Percentiles rank a stretch among this genome's conserved stretches.
Evolutionary conservation across 2,113 vertebrate species (phyloP).

Genomic region (Indicator maculatus): DNA sequence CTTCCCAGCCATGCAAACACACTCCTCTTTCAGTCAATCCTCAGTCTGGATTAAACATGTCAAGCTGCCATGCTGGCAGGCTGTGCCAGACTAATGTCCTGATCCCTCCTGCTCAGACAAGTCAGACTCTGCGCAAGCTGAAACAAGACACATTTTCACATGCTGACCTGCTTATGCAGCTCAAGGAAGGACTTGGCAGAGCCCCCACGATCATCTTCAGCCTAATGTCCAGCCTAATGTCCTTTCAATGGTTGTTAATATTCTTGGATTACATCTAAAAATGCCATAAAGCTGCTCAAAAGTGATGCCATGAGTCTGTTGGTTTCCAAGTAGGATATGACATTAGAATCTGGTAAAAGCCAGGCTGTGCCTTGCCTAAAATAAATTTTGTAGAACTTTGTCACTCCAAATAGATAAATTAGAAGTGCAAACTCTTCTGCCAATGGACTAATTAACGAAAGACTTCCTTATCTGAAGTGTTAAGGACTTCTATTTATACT

Average conservation of each 20-base stretch:
- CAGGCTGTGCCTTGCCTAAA: neutral
- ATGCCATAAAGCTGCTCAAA: slow-evolving; percentile 2
- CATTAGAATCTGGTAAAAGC: neutral
- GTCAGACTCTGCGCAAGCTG: slow-evolving; percentile 18
- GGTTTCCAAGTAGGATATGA: neutral
- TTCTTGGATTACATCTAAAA: slow-evolving; percentile 32
- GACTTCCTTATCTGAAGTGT: neutral
- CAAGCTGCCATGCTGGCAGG: neutral
- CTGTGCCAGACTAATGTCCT: neutral
- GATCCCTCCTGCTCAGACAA: neutral
- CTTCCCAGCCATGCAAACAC: neutral
- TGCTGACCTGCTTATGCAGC: slow-evolving; percentile 17
- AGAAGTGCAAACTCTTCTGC: neutral
- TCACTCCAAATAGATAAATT: neutral
- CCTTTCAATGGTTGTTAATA: neutral
- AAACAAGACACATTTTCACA: neutral
- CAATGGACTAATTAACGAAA: neutral
- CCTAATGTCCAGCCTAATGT: neutral
- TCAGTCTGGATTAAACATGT: neutral
- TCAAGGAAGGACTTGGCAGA: slow-evolving; percentile 37
- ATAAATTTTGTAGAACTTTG: neutral
- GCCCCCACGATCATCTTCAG: slow-evolving; percentile 31
- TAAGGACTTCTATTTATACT: neutral
- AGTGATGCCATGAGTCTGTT: neutral
- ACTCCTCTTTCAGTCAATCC: neutral